phyloP scores from a whole-genome alignment of 2,797 vertebrate genomes.

The Leptoclinus maculatus region DNA sequence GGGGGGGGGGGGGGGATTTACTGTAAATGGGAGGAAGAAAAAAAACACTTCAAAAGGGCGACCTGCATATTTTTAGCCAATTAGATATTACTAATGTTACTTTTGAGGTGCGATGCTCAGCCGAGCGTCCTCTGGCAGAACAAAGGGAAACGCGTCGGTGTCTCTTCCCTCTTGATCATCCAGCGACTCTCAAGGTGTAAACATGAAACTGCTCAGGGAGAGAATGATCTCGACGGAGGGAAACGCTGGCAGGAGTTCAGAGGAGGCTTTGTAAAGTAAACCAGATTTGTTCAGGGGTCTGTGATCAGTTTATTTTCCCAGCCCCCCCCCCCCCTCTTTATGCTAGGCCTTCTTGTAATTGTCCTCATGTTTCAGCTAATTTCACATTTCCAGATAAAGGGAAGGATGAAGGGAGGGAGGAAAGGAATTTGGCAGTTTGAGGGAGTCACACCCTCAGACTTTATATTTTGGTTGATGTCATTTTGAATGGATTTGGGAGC shows the following conservation, averaged over 20 bases:
- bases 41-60: constrained; percentile 69
- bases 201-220: constrained; percentile 77
- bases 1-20: too few relatives aligned
- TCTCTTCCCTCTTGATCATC: constrained; percentile 73
- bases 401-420: constrained; percentile 49
- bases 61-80: constrained; percentile 77
- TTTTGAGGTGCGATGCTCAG: constrained; percentile 75
- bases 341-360: constrained; percentile 77
- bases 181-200: constrained; percentile 79
- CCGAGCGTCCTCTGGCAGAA: constrained; percentile 72
- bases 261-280: constrained; percentile 82
- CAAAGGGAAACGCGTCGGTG: constrained; percentile 69
- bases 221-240: constrained; percentile 71
- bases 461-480: constrained; percentile 66
- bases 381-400: constrained; percentile 79
- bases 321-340: constrained; percentile 63
- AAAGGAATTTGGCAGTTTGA: constrained; percentile 64
- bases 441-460: constrained; percentile 53
- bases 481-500: constrained; percentile 50
- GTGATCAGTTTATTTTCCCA: constrained; percentile 82
- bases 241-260: constrained; percentile 82
- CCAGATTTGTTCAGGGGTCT: constrained; percentile 81
- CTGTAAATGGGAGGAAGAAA: constrained; percentile 53
- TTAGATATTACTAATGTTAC: constrained; percentile 82
- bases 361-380: constrained; percentile 84